Conservation (phyloP, 2,888 invertebrate species). For the Actias luna region DNA sequence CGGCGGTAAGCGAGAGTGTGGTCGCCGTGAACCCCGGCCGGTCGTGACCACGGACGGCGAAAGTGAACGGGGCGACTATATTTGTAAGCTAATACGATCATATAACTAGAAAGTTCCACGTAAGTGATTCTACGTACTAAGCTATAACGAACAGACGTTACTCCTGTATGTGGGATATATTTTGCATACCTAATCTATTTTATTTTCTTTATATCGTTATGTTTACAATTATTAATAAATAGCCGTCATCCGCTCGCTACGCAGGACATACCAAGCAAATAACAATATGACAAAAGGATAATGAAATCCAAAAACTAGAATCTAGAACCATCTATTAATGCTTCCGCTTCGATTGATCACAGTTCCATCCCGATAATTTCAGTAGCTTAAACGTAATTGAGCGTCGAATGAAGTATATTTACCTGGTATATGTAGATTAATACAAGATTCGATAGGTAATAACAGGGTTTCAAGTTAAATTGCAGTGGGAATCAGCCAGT, state of each 20-base stretch:
- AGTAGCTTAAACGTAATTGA: no score
- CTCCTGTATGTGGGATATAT: constrained; percentile 3
- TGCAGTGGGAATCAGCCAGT: no score
- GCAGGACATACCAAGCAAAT: no score
- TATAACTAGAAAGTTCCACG: constrained; percentile 40
- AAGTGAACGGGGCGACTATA: constrained; percentile 48
- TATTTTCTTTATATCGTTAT: background rate
- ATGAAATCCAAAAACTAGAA: no score
- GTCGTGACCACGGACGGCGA: constrained; percentile 53
- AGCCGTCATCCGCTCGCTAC: no score
- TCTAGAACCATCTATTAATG: no score
- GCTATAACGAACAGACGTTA: background rate
- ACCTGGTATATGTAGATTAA: no score
- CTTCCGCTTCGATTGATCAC: no score
- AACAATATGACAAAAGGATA: no score
- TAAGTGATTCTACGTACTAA: constrained; percentile 27
- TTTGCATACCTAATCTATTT: background rate
- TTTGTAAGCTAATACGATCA: constrained; percentile 44
- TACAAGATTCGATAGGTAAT: background rate
- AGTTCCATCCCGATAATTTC: no score
- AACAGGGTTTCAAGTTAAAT: background rate
- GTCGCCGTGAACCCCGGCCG: constrained; percentile 48
- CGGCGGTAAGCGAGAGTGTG: constrained; percentile 39
- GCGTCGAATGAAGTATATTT: no score
- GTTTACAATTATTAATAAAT: background rate